phyloP scores from a whole-genome alignment of 2,888 invertebrate genomes.

The Chymomyza amoena region DNA sequence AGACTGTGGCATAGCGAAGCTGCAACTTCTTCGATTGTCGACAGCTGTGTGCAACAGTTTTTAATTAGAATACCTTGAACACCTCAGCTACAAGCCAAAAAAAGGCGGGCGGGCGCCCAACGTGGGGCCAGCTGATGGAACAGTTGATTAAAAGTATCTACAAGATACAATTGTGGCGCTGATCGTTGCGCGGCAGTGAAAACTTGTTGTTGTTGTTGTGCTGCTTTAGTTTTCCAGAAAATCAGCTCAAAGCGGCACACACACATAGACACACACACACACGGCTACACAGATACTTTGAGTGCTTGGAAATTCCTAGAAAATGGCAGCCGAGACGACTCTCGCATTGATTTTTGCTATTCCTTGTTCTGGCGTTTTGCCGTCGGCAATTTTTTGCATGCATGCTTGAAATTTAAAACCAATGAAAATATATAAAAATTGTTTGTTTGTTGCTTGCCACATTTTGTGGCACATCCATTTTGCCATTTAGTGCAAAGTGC shows the following conservation, averaged over 20 bases:
- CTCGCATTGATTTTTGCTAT: slow-evolving; percentile 42
- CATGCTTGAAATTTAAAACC: slow-evolving; percentile 50
- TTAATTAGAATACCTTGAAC: slow-evolving; percentile 10
- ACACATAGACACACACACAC: not conserved
- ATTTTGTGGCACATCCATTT: slow-evolving; percentile 4
- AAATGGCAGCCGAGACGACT: slow-evolving; percentile 19
- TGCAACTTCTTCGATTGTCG: slow-evolving; percentile 2
- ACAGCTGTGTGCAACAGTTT: slow-evolving; percentile 16
- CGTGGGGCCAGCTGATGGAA: not conserved
- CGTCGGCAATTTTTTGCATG: slow-evolving; percentile 47
- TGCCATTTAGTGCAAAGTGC: slow-evolving; percentile 42
- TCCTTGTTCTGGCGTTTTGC: slow-evolving; percentile 35
- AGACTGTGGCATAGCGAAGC: not conserved
- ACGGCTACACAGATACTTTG: not conserved
- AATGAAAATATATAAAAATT: slow-evolving; percentile 29
- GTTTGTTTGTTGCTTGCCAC: slow-evolving; percentile 1
- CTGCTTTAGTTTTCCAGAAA: not conserved
- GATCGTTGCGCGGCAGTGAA: slow-evolving; percentile 30
- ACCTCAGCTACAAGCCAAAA: not conserved
- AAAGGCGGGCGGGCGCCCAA: not conserved
- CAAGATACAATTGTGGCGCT: slow-evolving; percentile 13
- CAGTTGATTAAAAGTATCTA: too few relatives aligned
- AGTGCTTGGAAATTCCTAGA: slow-evolving; percentile 33
- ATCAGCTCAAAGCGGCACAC: not conserved
- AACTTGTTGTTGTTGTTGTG: not conserved